Evolutionary conservation across 2,113 vertebrate species (phyloP).

Genomic region (Pelusios castaneus): DNA sequence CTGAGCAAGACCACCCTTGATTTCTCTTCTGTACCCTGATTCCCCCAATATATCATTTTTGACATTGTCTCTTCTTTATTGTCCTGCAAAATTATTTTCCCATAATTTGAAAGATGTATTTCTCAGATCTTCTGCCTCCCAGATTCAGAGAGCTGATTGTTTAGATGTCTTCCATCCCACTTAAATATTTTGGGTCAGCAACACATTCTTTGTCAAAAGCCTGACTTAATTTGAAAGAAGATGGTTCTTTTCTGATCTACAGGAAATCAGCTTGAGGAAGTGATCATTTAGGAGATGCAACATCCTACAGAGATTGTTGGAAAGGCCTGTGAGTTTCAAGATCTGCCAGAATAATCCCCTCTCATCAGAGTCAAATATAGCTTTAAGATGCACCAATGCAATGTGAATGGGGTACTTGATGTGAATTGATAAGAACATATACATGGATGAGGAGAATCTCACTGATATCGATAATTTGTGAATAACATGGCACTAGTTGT

Average conservation of each 20-base stretch:
- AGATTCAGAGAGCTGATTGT: neutral
- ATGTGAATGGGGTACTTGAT: neutral
- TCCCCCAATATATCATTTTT: neutral
- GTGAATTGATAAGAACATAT: neutral
- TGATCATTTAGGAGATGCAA: neutral
- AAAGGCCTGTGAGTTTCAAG: neutral
- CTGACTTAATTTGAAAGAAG: neutral
- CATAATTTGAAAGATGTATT: neutral
- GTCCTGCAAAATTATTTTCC: accelerated
- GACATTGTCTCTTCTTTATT: neutral
- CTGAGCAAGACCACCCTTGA: neutral
- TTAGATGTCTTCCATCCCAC: neutral
- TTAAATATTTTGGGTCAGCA: neutral
- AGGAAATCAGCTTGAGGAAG: neutral
- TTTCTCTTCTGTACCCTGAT: neutral
- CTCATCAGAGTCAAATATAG: neutral
- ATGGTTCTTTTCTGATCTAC: neutral
- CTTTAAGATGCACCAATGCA: neutral
- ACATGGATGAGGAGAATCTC: neutral
- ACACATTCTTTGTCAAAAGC: neutral
- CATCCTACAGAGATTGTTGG: neutral
- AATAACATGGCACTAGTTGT: neutral
- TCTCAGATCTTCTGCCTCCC: neutral
- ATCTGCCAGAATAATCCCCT: neutral
- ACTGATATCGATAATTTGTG: neutral